These are phyloP conservation scores for Diploscapter pachys DNA, from an alignment of 1,140 invertebrate species.

Conservation along the genomic window DNA sequence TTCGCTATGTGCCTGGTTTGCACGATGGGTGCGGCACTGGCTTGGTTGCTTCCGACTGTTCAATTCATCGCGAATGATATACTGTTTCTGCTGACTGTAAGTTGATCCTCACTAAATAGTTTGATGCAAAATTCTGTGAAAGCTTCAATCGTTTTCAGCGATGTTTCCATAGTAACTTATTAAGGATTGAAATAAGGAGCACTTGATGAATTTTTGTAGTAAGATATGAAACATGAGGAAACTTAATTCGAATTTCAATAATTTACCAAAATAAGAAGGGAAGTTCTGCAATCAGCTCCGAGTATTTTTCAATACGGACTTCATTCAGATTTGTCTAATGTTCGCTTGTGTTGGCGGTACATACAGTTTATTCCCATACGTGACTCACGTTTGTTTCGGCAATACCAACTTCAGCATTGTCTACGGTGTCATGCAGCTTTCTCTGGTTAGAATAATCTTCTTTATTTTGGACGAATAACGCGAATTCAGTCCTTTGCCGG, in stretches of 20 bases:
- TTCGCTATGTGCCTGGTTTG: conserved; percentile 32
- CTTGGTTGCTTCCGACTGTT: conserved; percentile 24
- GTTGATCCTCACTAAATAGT: not conserved
- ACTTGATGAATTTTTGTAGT: too few relatives aligned
- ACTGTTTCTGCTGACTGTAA: conserved; percentile 24
- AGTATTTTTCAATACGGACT: conserved; percentile 3
- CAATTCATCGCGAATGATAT: conserved; percentile 23
- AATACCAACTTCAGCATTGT: conserved; percentile 34
- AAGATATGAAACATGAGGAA: too few relatives aligned
- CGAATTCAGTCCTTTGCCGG: conserved; percentile 33
- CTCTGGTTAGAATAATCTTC: conserved; percentile 24
- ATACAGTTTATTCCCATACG: conserved; percentile 37
- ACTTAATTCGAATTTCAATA: too few relatives aligned
- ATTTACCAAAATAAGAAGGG: conserved; percentile 18
- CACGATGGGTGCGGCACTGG: conserved; percentile 23
- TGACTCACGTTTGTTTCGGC: conserved; percentile 35
- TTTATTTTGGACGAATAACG: not conserved
- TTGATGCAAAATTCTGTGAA: too few relatives aligned
- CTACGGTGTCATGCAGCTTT: conserved; percentile 34
- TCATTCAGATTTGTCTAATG: conserved; percentile 32
- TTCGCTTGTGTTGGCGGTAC: conserved; percentile 40
- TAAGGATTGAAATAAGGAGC: too few relatives aligned
- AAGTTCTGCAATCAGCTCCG: not conserved
- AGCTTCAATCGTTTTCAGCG: too few relatives aligned
- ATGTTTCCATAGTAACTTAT: too few relatives aligned